These are phyloP conservation scores for Trissoscelio sp. DNA, from an alignment of 2,888 invertebrate species.

Conservation along the genomic window DNA sequence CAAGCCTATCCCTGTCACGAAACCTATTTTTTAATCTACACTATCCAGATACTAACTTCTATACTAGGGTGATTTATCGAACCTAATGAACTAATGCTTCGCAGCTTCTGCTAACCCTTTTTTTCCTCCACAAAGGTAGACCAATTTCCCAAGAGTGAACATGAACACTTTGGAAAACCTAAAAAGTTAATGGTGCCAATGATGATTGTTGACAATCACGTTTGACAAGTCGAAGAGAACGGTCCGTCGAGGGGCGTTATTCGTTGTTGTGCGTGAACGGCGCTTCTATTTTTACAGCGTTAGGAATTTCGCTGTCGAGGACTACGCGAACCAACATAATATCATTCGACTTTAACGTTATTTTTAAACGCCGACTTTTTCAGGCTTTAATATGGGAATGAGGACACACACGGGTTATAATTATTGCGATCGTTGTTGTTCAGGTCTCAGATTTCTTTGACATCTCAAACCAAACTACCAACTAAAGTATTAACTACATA, in stretches of 20 bases:
- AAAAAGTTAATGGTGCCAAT: conserved; percentile 23
- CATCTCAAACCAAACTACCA: too few relatives aligned
- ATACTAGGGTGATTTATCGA: neutral
- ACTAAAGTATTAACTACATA: too few relatives aligned
- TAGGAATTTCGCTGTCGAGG: conserved; percentile 69
- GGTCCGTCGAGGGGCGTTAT: conserved; percentile 19
- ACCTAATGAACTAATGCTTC: conserved; percentile 37
- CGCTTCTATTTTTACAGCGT: conserved; percentile 67
- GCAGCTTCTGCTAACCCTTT: conserved; percentile 26
- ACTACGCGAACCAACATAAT: conserved; percentile 69
- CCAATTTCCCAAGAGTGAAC: neutral
- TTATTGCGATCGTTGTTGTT: conserved; percentile 61
- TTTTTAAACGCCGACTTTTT: conserved; percentile 70
- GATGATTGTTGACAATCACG: conserved; percentile 54
- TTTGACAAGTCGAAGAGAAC: conserved; percentile 56
- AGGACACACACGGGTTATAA: conserved; percentile 62
- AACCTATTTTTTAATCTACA: neutral
- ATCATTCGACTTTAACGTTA: conserved; percentile 69
- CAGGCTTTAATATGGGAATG: conserved; percentile 66
- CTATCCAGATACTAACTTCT: neutral
- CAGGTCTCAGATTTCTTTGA: conserved; percentile 52
- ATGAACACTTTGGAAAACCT: neutral
- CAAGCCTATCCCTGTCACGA: neutral
- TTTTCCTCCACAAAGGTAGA: neutral
- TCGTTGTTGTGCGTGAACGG: conserved; percentile 57